phyloP scores from a whole-genome alignment of 2,888 invertebrate species.

The Mesorhabditis sp. region DNA sequence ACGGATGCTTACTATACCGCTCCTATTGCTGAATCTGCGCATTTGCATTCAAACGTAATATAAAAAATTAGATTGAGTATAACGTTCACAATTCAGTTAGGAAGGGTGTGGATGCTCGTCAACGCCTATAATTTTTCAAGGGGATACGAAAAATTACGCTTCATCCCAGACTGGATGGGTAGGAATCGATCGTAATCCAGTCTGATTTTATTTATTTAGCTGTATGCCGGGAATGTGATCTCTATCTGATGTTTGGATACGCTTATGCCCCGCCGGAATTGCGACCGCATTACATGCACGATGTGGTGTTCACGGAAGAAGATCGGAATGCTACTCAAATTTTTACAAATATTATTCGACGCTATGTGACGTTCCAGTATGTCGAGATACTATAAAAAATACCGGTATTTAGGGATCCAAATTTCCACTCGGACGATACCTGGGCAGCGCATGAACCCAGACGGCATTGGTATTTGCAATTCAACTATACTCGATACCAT shows the following conservation, averaged over 20 bases:
- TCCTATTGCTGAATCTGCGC: constrained; percentile 57
- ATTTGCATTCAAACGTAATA: constrained; percentile 53
- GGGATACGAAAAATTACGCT: constrained; percentile 27
- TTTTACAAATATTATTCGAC: constrained; percentile 46
- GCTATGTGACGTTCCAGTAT: constrained; percentile 48
- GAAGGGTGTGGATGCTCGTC: constrained; percentile 57
- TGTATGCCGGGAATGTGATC: constrained; percentile 78
- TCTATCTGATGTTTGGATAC: constrained; percentile 72
- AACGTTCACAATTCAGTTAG: too few relatives aligned
- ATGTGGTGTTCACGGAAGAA: constrained; percentile 42
- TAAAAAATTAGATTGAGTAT: constrained; percentile 17
- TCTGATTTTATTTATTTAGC: constrained; percentile 62
- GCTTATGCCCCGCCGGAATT: constrained; percentile 50
- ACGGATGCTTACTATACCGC: constrained; percentile 59
- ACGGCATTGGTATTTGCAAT: constrained; percentile 55
- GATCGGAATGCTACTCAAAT: constrained; percentile 54
- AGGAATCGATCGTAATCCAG: not conserved
- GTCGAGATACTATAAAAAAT: constrained; percentile 10
- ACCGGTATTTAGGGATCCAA: constrained; percentile 45
- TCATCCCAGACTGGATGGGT: constrained; percentile 55
- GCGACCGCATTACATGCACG: constrained; percentile 39
- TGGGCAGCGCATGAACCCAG: constrained; percentile 52
- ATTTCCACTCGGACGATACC: constrained; percentile 43
- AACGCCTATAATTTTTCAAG: constrained; percentile 58
- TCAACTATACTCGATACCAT: constrained; percentile 47